A percentile compares a stretch with the other conserved stretches of the same genome.
phyloP scores from a whole-genome alignment of 2,113 vertebrate genomes.

The Malaclemys terrapin region DNA sequence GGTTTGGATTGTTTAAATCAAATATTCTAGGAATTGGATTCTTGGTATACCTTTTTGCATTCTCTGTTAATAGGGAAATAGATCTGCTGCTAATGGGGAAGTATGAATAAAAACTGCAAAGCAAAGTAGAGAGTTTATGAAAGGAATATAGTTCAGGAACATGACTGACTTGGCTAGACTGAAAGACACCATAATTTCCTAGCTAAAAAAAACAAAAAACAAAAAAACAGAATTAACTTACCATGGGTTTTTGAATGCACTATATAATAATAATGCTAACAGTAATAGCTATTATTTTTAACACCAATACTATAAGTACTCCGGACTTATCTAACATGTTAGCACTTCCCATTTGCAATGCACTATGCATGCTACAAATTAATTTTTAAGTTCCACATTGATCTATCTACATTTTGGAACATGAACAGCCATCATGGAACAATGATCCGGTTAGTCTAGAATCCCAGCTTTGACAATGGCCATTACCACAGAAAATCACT shows the following conservation, averaged over 20 bases:
- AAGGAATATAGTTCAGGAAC: background rate
- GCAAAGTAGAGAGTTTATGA: background rate
- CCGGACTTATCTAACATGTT: background rate
- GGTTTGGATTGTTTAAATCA: background rate
- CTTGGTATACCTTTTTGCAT: background rate
- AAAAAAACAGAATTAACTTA: background rate
- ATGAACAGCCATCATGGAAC: accelerated
- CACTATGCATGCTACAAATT: background rate
- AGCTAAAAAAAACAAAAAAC: background rate
- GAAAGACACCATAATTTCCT: background rate
- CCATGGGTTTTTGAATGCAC: background rate
- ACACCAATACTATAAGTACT: background rate
- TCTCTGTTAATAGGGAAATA: background rate
- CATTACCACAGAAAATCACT: background rate
- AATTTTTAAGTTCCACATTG: background rate
- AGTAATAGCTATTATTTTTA: background rate
- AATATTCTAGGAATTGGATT: background rate
- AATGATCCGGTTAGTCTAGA: background rate
- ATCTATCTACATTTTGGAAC: background rate
- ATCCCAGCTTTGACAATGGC: background rate
- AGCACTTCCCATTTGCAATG: background rate
- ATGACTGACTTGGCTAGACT: background rate
- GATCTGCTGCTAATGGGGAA: background rate
- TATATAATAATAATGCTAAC: background rate
- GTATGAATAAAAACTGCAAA: background rate